These are phyloP conservation scores for Emydocephalus ijimae DNA, from an alignment of 2,113 vertebrate genomes.

Conservation along the genomic window DNA sequence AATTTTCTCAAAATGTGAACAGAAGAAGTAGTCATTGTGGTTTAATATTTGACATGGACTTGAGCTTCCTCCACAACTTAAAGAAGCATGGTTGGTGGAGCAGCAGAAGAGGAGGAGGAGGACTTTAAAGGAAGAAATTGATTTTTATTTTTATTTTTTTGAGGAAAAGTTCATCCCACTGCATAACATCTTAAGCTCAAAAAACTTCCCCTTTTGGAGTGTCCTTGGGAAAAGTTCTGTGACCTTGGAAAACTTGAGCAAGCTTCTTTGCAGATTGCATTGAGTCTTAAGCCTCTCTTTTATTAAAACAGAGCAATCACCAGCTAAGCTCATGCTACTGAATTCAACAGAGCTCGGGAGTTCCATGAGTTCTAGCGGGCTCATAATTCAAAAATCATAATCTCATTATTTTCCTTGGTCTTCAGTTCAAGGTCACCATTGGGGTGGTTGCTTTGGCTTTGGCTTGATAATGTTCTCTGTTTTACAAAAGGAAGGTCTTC, in stretches of 20 bases:
- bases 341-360: not conserved
- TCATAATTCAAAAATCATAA: slow-evolving; percentile 24
- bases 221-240: not conserved
- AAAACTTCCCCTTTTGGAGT: not conserved
- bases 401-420: slow-evolving; percentile 21
- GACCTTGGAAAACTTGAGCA: not conserved
- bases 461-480: not conserved
- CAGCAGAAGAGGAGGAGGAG: not conserved
- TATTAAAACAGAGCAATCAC: not conserved
- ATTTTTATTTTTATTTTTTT: not conserved
- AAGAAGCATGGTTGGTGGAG: not conserved
- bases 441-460: not conserved
- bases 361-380: not conserved
- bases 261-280: not conserved
- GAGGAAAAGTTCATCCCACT: not conserved
- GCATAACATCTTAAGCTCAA: not conserved
- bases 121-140: not conserved
- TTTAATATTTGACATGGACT: not conserved
- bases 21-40: not conserved
- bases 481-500: not conserved
- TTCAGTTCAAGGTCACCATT: slow-evolving; percentile 12
- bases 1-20: not conserved
- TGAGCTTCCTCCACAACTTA: not conserved
- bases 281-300: not conserved
- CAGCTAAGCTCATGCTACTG: not conserved